Percentiles rank a stretch among this genome's conserved stretches.
These are phyloP conservation scores for Fregetta grallaria DNA, from an alignment of 2,113 vertebrate genomes.

Conservation along the genomic window DNA sequence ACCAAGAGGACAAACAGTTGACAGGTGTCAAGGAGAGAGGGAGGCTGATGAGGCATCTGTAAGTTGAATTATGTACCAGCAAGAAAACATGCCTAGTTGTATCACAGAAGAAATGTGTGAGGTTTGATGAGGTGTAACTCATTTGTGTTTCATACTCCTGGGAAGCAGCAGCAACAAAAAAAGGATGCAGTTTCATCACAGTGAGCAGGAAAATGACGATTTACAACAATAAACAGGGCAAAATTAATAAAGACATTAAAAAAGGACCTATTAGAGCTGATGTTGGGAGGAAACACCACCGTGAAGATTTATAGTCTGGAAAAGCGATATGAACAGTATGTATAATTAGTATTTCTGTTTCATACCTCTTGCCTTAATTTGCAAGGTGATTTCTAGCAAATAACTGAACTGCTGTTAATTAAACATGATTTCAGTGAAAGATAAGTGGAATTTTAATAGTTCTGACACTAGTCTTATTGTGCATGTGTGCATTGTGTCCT, in stretches of 20 bases:
- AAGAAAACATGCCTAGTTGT: not conserved
- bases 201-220: not conserved
- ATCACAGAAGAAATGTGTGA: not conserved
- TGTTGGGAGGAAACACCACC: not conserved
- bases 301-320: not conserved
- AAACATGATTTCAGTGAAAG: not conserved
- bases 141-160: not conserved
- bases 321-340: not conserved
- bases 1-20: not conserved
- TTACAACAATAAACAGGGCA: not conserved
- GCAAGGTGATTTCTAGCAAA: not conserved
- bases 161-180: not conserved
- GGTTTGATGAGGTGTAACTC: not conserved
- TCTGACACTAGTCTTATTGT: not conserved
- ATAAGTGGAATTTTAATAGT: not conserved
- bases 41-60: not conserved
- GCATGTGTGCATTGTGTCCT: not conserved
- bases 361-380: not conserved
- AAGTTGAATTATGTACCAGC: slow-evolving; percentile 23
- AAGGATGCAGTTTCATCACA: not conserved
- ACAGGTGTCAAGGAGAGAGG: not conserved
- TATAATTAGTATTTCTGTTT: not conserved
- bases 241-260: not conserved
- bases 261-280: not conserved
- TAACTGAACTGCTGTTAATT: not conserved